Conservation (phyloP, 2,888 invertebrate species). For the Poecilobothrus nobilitatus region DNA sequence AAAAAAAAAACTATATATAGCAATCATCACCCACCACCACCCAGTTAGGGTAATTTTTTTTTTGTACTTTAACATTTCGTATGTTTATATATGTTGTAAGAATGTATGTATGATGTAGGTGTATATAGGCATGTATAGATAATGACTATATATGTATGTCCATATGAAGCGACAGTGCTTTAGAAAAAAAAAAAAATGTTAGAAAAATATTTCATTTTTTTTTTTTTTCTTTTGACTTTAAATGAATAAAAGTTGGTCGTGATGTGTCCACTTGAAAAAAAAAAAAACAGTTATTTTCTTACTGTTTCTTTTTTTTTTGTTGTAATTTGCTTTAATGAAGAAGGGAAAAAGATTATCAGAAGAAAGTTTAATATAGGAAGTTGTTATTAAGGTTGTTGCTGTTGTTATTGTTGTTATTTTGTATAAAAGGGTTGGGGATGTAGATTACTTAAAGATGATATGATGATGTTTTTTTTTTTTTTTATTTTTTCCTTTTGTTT, state of each 20-base stretch:
- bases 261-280: not conserved
- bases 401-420: not conserved
- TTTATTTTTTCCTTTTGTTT: not conserved
- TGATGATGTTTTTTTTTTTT: not conserved
- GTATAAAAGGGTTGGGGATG: not conserved
- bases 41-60: too few relatives aligned
- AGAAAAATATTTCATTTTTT: too few relatives aligned
- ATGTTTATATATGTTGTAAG: too few relatives aligned
- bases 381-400: not conserved
- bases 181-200: not conserved
- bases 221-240: not conserved
- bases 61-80: too few relatives aligned
- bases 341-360: slow-evolving; percentile 1
- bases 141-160: not conserved
- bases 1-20: not conserved
- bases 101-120: not conserved
- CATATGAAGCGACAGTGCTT: not conserved
- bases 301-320: not conserved
- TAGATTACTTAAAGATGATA: not conserved
- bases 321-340: slow-evolving; percentile 6
- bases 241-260: slow-evolving; percentile 6
- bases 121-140: too few relatives aligned
- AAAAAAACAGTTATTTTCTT: not conserved
- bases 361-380: slow-evolving; percentile 5
- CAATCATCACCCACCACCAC: too few relatives aligned